Base-by-base conservation (phyloP, 2,797 vertebrate species). In the Chromis chromis region DNA sequence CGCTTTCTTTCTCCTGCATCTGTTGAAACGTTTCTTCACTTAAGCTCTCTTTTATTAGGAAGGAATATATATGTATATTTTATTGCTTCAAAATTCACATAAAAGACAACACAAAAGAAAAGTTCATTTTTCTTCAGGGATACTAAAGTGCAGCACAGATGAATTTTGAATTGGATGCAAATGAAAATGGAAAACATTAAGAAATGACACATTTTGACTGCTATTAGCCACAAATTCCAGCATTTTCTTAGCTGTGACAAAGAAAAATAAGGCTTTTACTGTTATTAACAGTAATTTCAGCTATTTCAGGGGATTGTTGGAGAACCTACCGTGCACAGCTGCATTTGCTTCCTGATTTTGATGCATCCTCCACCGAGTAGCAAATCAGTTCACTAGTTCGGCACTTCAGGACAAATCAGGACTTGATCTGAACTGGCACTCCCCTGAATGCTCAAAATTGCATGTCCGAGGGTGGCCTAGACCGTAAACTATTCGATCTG, bases 121-220 rank as follows among this genome's bases (percentile, higher is more conserved):
- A 76, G 69, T 82, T 85, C 9, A 62, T 83, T 78, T 36, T 79
- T 82, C 78, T 73, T 74, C 60, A 33, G 49, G 65, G 70, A 76
- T 65, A 58, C 53, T 48, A 79, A 89, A 89, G 86, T 90, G 86
- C 78, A 74, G 74, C 40, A 50, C 70, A 81, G 79, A 89, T 89
- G 79, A 85, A 72, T 84, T 83, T 74, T 64, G 79, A 90, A 89
- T 86, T 86, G 83, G 70, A 78, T 76, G 85, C 66, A 89, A 88
- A 91, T 89, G 89, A 90, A 90, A 90, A 92, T 90, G 84, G 83
- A 83, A 88, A 86, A 81, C 85, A 76, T 76, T 70, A 78, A 78
- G 64, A 85, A 89, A 79, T 77, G 40, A 44, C 73, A 65, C 70
- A 83, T 91, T 85, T 79, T 73, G 64, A 17, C 65, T 81, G 64